Percentiles rank a stretch among this genome's conserved stretches.
Conservation (phyloP, 1,140 invertebrate genomes). For the Atta texana region DNA sequence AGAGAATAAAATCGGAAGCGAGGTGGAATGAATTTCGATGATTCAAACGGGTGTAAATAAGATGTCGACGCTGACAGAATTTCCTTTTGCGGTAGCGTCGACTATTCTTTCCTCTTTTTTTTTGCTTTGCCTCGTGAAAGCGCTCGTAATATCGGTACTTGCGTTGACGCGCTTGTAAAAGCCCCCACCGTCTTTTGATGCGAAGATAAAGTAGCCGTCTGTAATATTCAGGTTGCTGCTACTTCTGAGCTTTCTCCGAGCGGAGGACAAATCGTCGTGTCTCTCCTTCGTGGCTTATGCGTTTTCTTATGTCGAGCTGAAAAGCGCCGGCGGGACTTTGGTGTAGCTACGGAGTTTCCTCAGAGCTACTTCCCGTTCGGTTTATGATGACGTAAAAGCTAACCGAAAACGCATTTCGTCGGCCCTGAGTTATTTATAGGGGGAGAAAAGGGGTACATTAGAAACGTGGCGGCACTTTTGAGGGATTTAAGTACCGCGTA, state of each 20-base stretch:
- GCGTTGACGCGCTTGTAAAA: slow-evolving; percentile 51
- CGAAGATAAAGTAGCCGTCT: slow-evolving; percentile 42
- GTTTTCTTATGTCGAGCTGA: slow-evolving; percentile 39
- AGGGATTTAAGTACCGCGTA: slow-evolving; percentile 31
- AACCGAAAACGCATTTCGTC: slow-evolving; percentile 42
- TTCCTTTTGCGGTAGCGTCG: slow-evolving; percentile 14
- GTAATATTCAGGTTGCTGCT: slow-evolving; percentile 52
- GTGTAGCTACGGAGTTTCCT: slow-evolving; percentile 24
- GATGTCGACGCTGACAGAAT: slow-evolving; percentile 40
- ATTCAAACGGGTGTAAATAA: slow-evolving; percentile 34
- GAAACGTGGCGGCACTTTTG: slow-evolving; percentile 23
- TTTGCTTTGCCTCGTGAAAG: slow-evolving; percentile 28
- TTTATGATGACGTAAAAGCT: slow-evolving; percentile 57
- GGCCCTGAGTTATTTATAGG: slow-evolving; percentile 49
- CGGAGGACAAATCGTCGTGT: slow-evolving; percentile 51
- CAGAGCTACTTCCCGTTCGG: slow-evolving; percentile 43
- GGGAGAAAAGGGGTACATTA: slow-evolving; percentile 34
- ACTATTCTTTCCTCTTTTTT: background rate
- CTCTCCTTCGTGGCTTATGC: slow-evolving; percentile 29
- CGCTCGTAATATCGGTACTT: slow-evolving; percentile 56
- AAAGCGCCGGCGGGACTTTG: slow-evolving; percentile 4
- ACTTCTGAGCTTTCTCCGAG: slow-evolving; percentile 42
- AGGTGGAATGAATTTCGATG: slow-evolving; percentile 14
- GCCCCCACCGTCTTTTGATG: background rate
- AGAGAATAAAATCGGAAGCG: slow-evolving; percentile 2